Percentiles rank a stretch among this genome's conserved stretches.
phyloP scores from a whole-genome alignment of 2,888 invertebrate genomes.

The Miltochrista miniata region DNA sequence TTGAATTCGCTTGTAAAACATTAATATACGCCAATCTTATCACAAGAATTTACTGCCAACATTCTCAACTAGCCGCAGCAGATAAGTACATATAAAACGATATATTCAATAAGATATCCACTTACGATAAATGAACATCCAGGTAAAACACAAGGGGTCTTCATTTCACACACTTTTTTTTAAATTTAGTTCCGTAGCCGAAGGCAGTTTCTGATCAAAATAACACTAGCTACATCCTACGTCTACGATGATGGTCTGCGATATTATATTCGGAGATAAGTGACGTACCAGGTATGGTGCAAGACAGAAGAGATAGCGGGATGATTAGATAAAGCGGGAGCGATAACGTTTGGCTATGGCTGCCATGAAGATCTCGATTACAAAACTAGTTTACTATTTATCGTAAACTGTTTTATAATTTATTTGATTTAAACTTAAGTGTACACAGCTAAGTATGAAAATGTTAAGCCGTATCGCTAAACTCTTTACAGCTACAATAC shows the following conservation, averaged over 20 bases:
- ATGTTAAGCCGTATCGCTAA: too few relatives aligned
- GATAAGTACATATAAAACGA: background rate
- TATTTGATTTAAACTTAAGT: too few relatives aligned
- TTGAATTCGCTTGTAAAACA: too few relatives aligned
- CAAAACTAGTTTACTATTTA: too few relatives aligned
- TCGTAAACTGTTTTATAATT: too few relatives aligned
- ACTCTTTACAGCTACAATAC: too few relatives aligned
- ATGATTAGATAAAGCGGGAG: slow-evolving; percentile 11
- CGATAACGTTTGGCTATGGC: background rate
- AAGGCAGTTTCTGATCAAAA: slow-evolving; percentile 37
- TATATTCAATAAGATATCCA: slow-evolving; percentile 22
- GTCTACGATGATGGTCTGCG: slow-evolving; percentile 30
- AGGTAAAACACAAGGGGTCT: slow-evolving; percentile 62
- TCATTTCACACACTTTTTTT: slow-evolving; percentile 46
- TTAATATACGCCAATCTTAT: background rate
- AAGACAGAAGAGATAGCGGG: slow-evolving; percentile 23
- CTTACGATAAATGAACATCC: slow-evolving; percentile 66
- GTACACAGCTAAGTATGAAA: too few relatives aligned
- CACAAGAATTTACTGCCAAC: slow-evolving; percentile 3
- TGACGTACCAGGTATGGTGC: slow-evolving; percentile 33
- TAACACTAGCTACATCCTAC: slow-evolving; percentile 40
- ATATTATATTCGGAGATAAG: slow-evolving; percentile 58
- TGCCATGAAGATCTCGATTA: background rate
- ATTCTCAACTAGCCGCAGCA: background rate
- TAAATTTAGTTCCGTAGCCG: slow-evolving; percentile 11